phyloP scores from a whole-genome alignment of 1,140 invertebrate species.

The Ceratoteleas bidentatus region DNA sequence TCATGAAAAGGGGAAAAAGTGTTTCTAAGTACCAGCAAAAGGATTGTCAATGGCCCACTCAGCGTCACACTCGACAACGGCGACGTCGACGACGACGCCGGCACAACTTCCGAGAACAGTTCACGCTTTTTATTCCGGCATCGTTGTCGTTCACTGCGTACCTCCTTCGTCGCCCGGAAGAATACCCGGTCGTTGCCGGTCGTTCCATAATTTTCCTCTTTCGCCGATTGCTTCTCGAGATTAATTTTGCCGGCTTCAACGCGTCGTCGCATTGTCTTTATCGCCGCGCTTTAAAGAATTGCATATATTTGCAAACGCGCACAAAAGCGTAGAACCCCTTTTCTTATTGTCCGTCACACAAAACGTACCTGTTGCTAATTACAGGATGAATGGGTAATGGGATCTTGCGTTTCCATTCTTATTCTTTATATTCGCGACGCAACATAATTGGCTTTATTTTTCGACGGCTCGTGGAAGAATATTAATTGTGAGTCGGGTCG shows the following conservation, averaged over 20 bases:
- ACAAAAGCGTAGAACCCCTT: conserved; percentile 10
- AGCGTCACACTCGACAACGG: conserved; percentile 54
- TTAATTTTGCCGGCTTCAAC: conserved; percentile 65
- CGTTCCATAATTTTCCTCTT: conserved; percentile 56
- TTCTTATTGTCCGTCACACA: conserved; percentile 13
- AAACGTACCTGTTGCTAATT: conserved; percentile 46
- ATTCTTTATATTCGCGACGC: conserved; percentile 1
- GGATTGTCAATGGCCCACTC: conserved; percentile 73
- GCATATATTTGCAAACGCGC: conserved; percentile 36
- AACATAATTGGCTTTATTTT: not conserved
- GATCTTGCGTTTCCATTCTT: not conserved
- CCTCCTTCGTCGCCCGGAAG: conserved; percentile 18
- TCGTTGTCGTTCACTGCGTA: conserved; percentile 39
- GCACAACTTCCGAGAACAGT: conserved; percentile 66
- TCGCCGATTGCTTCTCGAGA: conserved; percentile 57
- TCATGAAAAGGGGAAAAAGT: conserved; percentile 62
- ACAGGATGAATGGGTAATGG: conserved; percentile 16
- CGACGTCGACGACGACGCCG: conserved; percentile 45
- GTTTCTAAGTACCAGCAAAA: conserved; percentile 72
- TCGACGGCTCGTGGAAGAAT: not conserved
- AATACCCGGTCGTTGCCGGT: conserved; percentile 14
- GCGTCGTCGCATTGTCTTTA: conserved; percentile 32
- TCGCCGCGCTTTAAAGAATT: conserved; percentile 21
- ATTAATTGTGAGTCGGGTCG: conserved; percentile 6
- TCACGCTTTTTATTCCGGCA: conserved; percentile 55